These are phyloP conservation scores for Epirrhoe tristata DNA, from an alignment of 2,888 invertebrate genomes.

Conservation along the genomic window DNA sequence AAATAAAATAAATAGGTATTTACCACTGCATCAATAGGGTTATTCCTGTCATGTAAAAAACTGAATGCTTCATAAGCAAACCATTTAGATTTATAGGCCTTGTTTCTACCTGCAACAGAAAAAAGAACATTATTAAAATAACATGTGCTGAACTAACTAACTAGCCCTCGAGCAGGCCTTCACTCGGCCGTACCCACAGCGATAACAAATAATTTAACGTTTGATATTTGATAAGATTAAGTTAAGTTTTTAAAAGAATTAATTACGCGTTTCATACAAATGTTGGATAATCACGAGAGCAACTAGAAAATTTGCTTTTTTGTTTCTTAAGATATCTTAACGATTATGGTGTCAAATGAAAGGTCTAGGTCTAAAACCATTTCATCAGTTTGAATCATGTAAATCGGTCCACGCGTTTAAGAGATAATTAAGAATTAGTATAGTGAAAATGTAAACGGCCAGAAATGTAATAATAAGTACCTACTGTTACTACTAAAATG, in stretches of 20 bases:
- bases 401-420: conserved; percentile 36
- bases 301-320: no score
- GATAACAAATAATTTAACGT: no score
- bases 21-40: background rate
- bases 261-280: no score
- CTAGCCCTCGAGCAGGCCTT: no score
- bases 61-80: background rate
- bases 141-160: no score
- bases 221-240: no score
- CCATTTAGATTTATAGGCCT: background rate
- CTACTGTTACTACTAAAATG: background rate
- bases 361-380: conserved; percentile 38
- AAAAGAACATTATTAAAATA: background rate
- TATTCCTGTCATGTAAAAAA: background rate
- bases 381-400: conserved; percentile 37
- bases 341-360: conserved; percentile 36
- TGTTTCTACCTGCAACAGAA: background rate
- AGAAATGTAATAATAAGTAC: background rate
- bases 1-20: no score
- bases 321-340: conserved; percentile 31
- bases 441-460: no score
- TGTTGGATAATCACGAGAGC: no score
- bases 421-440: conserved; percentile 8
- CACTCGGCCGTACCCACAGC: no score
- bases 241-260: no score